phyloP scores from a whole-genome alignment of 2,888 invertebrate species.

The Acholoe squamosa region DNA sequence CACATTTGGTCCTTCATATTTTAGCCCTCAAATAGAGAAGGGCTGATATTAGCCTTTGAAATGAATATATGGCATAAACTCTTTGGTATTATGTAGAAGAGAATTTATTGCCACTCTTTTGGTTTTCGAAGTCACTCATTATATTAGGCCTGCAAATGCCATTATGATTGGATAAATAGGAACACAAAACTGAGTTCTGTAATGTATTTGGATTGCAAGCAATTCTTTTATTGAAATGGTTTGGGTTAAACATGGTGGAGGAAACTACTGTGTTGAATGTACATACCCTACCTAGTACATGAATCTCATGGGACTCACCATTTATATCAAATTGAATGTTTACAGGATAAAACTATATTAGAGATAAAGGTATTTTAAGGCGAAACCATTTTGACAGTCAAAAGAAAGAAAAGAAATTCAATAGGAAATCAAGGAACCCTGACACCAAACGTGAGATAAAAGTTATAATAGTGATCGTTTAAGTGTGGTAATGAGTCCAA shows the following conservation, averaged over 20 bases:
- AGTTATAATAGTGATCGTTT: not conserved
- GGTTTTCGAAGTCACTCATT: not conserved
- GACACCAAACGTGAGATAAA: not conserved
- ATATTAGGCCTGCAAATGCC: not conserved
- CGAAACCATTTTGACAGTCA: not conserved
- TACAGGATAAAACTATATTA: not conserved
- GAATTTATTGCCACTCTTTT: not conserved
- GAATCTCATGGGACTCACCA: not conserved
- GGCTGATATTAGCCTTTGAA: not conserved
- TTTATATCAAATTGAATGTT: not conserved
- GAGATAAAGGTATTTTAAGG: not conserved
- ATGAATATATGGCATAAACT: not conserved
- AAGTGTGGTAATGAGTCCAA: not conserved
- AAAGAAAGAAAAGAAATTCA: not conserved
- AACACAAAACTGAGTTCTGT: not conserved
- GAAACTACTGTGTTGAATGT: too few relatives aligned
- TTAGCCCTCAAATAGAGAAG: not conserved
- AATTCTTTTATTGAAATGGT: too few relatives aligned
- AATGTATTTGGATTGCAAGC: not conserved
- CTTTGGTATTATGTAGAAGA: not conserved
- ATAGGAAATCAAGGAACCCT: not conserved
- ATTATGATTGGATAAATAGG: not conserved
- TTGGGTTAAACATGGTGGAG: too few relatives aligned
- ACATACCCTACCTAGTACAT: not conserved
- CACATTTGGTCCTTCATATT: slow-evolving; percentile 23